Evolutionary conservation across 2,797 vertebrate genomes (phyloP).

Genomic region (Macrochelys suwanniensis): DNA sequence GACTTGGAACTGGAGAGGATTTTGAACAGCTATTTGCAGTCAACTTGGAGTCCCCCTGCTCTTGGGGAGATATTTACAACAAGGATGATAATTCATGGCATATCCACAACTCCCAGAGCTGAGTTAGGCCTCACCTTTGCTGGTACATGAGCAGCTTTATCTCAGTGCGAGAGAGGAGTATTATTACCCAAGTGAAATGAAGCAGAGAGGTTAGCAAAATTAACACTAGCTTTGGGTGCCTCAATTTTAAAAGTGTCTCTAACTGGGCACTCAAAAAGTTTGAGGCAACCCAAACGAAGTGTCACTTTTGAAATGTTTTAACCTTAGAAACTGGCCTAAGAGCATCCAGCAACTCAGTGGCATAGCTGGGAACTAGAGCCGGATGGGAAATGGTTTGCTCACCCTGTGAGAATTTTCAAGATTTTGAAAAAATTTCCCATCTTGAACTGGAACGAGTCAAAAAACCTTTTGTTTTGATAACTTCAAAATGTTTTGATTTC

Average conservation of each 20-base stretch:
- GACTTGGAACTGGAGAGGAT: slow-evolving; percentile 21
- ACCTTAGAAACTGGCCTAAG: neutral
- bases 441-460: neutral
- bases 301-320: neutral
- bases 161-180: neutral
- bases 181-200: neutral
- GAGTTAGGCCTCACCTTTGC: neutral
- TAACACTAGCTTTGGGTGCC: neutral
- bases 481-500: neutral
- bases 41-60: slow-evolving; percentile 47
- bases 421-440: neutral
- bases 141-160: accelerated
- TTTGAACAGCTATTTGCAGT: slow-evolving; percentile 59
- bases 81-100: slow-evolving; percentile 9
- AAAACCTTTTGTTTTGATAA: neutral
- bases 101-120: neutral
- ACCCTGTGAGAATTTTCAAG: neutral
- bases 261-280: neutral
- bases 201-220: neutral
- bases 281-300: accelerated
- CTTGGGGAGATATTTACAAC: neutral
- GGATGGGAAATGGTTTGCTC: accelerated
- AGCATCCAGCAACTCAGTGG: neutral
- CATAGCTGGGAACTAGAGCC: neutral
- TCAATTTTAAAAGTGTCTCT: neutral